Conservation (phyloP, 2,113 vertebrate species). For the Gobiocypris rarus region DNA sequence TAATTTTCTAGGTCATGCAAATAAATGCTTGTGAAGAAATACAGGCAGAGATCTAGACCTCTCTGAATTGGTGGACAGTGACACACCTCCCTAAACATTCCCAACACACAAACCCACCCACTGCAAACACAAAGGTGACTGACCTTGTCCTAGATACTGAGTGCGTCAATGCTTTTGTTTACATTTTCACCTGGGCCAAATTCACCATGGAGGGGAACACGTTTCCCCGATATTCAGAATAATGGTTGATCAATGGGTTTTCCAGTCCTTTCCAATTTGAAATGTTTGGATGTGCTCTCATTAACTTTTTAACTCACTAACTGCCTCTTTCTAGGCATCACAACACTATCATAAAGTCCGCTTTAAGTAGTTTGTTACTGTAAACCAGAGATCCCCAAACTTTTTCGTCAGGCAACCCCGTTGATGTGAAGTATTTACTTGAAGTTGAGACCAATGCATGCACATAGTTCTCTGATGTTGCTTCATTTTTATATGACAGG, state of each 20-base stretch:
- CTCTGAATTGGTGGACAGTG: constrained; percentile 41
- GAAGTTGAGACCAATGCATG: background rate
- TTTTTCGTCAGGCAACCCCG: background rate
- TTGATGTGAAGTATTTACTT: background rate
- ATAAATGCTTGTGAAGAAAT: background rate
- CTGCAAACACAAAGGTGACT: constrained; percentile 17
- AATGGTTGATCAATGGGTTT: background rate
- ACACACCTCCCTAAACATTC: constrained; percentile 52
- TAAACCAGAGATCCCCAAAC: background rate
- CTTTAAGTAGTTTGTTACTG: background rate
- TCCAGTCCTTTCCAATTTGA: background rate
- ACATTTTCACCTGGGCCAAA: background rate
- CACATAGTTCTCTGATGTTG: background rate
- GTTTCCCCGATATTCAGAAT: background rate
- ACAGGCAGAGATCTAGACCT: background rate
- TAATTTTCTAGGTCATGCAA: background rate
- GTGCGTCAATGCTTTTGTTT: constrained; percentile 45
- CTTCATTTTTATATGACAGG: background rate
- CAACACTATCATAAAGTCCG: background rate
- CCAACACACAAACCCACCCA: constrained; percentile 25
- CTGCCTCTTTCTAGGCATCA: background rate
- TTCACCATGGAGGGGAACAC: background rate
- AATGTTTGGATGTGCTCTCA: background rate
- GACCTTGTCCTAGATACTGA: constrained; percentile 47
- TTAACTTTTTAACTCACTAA: background rate